Base-by-base conservation (phyloP, 2,113 vertebrate species). In the Gopherus flavomarginatus region DNA sequence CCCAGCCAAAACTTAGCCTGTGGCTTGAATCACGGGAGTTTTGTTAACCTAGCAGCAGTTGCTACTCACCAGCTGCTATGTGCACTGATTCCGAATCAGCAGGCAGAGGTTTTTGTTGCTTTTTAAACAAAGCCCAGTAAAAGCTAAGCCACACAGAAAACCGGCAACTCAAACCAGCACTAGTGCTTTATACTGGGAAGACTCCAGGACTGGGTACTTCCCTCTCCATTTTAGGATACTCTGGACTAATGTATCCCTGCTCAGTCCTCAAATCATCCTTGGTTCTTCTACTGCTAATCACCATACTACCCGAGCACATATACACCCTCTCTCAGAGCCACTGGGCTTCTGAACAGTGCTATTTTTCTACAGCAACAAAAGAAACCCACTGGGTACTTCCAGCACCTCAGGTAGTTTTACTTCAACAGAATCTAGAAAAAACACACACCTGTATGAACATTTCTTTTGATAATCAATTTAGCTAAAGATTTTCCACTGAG, bases 331-430 rank as follows among this genome's bases (percentile, higher is more conserved):
- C 59, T 69, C 62, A 69, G 31, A 65, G 62, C 35, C 35, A 69
- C 16, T 19, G 62, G 13, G 29, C 59, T 62, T 62, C 12, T 62
- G 29, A 22, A 54, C 35, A 8, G 19, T n/a, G 52, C 6, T 80
- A 11, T 14, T 4, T 16, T 17, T 1, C 19, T 0, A 26, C 62
- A 47, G 3, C 5, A n/a, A 19, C 11, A 4, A 38, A 81, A n/a
- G n/a, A 54, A 81, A 81, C 35, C 35, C 52, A 54, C 35, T n/a
- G 17, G 4, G 16, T 35, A n/a, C 17, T n/a, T 19, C 62, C 62
- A 69, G 35, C 35, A 35, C 17, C 35, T n/a, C 6, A 62, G 31
- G 13, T n/a, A 69, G 16, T 19, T 81, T 81, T 53, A 35, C 19
- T 38, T 14, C 50, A 54, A 22, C 6, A 14, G 35, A 53, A 35